A percentile compares a stretch with the other conserved stretches of the same genome.
These are phyloP conservation scores for Physeter macrocephalus DNA, from an alignment of 2,113 vertebrate species.

Conservation along the genomic window DNA sequence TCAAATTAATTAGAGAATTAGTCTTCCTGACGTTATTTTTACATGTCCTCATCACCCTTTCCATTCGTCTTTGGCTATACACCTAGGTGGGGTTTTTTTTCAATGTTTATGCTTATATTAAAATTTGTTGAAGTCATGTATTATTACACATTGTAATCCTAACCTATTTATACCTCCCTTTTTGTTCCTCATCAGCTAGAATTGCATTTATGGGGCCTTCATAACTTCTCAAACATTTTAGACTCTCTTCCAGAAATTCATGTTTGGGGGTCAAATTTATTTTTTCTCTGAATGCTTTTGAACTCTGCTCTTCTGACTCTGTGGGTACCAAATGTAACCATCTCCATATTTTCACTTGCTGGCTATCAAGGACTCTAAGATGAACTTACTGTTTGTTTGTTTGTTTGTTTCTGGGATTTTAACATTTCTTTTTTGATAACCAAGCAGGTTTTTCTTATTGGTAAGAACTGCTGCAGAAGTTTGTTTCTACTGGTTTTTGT, in stretches of 20 bases:
- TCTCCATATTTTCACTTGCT: neutral
- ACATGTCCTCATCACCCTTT: neutral
- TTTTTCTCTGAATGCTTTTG: neutral
- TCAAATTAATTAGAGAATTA: neutral
- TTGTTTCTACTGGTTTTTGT: neutral
- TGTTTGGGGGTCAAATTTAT: neutral
- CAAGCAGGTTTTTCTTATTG: neutral
- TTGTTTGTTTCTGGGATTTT: neutral
- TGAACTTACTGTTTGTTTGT: neutral
- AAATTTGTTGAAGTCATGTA: neutral
- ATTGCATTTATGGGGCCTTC: neutral
- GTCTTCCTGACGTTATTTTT: neutral
- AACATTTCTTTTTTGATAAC: neutral
- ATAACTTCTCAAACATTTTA: neutral
- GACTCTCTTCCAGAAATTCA: neutral
- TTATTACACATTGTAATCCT: neutral
- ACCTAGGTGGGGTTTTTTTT: neutral
- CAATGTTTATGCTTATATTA: neutral
- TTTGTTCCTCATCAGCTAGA: neutral
- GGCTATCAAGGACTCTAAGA: neutral
- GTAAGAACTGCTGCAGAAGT: neutral
- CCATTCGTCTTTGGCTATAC: neutral
- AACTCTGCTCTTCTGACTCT: neutral
- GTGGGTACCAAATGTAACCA: neutral
- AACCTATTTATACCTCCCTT: neutral